These are phyloP conservation scores for Latrodectus elegans DNA, from an alignment of 2,888 invertebrate species.

Conservation along the genomic window DNA sequence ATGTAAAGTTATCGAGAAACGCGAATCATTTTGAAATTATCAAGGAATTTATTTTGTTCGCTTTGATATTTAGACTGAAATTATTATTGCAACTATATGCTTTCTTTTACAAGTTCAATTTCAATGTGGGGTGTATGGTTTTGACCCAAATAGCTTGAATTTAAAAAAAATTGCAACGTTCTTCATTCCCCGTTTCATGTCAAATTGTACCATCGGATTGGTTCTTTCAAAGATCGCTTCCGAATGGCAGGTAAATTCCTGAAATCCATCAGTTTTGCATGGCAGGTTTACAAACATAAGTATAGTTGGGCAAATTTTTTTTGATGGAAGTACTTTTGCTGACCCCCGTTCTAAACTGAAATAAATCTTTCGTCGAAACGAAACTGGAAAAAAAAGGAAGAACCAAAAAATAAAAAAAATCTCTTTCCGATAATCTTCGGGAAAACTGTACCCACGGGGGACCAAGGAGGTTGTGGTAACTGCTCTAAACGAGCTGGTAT, in stretches of 20 bases:
- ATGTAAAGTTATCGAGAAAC: too few relatives aligned
- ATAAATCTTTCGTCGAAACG: slow-evolving; percentile 27
- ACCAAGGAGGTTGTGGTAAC: slow-evolving; percentile 10
- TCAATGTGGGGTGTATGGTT: too few relatives aligned
- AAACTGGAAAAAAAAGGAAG: slow-evolving; percentile 17
- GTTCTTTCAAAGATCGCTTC: background rate
- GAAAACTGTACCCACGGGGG: slow-evolving; percentile 55
- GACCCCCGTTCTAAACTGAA: slow-evolving; percentile 36
- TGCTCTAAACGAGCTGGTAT: slow-evolving; percentile 19
- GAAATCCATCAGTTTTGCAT: background rate
- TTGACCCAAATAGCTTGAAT: too few relatives aligned
- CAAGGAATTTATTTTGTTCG: too few relatives aligned
- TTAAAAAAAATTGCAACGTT: too few relatives aligned
- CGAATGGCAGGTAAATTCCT: background rate
- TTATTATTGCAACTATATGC: too few relatives aligned
- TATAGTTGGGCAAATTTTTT: slow-evolving; percentile 31
- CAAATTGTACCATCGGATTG: background rate
- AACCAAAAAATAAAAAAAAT: slow-evolving; percentile 5
- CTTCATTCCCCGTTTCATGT: too few relatives aligned
- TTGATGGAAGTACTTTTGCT: background rate
- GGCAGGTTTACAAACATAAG: slow-evolving; percentile 9
- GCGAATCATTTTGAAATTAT: too few relatives aligned
- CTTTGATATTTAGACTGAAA: too few relatives aligned
- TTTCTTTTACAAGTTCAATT: too few relatives aligned
- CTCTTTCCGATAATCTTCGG: slow-evolving; percentile 48